Conservation (phyloP, 2,797 vertebrate genomes). For the Poeciliopsis paucimaculata region DNA sequence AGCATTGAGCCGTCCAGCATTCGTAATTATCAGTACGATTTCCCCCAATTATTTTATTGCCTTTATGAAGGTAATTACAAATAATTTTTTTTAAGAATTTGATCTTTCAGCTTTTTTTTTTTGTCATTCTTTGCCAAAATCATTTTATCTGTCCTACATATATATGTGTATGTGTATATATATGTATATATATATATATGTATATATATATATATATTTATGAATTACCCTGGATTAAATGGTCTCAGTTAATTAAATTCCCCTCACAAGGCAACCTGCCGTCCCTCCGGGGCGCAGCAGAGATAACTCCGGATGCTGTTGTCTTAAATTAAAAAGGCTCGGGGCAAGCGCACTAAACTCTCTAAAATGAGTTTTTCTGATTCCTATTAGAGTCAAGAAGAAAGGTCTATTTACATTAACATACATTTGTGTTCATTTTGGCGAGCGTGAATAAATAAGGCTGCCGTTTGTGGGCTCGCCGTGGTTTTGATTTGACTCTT, state of each 20-base stretch:
- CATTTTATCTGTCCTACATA: conserved; percentile 30
- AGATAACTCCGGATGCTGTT: conserved; percentile 77
- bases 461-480: conserved; percentile 7
- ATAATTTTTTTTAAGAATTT: conserved; percentile 15
- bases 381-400: conserved; percentile 74
- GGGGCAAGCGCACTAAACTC: conserved; percentile 70
- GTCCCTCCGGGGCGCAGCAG: conserved; percentile 64
- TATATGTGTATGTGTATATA: no score
- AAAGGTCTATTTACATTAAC: conserved; percentile 64
- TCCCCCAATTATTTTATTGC: conserved; percentile 37
- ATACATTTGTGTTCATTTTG: conserved; percentile 69
- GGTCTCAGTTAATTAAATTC: conserved; percentile 83
- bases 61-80: conserved; percentile 33
- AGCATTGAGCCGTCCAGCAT: conserved; percentile 11
- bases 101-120: conserved; percentile 37
- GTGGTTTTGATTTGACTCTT: conserved; percentile 2
- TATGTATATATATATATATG: not conserved
- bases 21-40: conserved; percentile 29
- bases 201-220: no score
- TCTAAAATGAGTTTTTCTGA: conserved; percentile 71
- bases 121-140: conserved; percentile 15
- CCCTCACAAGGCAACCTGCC: conserved; percentile 54
- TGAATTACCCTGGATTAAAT: conserved; percentile 73
- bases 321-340: conserved; percentile 83
- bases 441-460: conserved; percentile 54